Evolutionary conservation across 1,140 invertebrate genomes (phyloP).

Genomic region (Drosophila gunungcola): DNA sequence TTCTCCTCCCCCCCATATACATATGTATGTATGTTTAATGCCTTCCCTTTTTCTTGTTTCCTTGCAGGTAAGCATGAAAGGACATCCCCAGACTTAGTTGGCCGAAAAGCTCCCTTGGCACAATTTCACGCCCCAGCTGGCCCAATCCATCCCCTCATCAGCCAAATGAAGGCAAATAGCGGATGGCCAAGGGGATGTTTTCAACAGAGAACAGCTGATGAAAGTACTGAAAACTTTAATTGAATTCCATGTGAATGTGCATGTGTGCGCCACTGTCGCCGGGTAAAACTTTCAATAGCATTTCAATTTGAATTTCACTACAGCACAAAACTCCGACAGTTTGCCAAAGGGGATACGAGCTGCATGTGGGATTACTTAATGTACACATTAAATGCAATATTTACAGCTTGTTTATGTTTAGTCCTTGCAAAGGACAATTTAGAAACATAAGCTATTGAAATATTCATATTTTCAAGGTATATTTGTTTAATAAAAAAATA

Average conservation of each 20-base stretch:
- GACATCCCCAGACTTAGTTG: slow-evolving; percentile 9
- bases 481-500: no score
- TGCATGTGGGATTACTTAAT: not conserved
- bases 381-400: slow-evolving; percentile 3
- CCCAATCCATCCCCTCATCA: slow-evolving; percentile 17
- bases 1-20: not conserved
- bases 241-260: slow-evolving; percentile 57
- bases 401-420: not conserved
- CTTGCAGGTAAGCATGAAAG: slow-evolving; percentile 62
- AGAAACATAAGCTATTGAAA: no score
- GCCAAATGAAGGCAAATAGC: slow-evolving; percentile 58
- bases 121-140: slow-evolving; percentile 64
- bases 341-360: not conserved
- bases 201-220: slow-evolving; percentile 46
- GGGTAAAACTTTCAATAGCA: slow-evolving; percentile 66
- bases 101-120: slow-evolving; percentile 34
- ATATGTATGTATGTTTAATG: slow-evolving; percentile 28
- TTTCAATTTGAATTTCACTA: slow-evolving; percentile 57
- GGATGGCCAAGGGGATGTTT: slow-evolving; percentile 29
- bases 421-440: not conserved
- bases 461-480: no score
- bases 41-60: slow-evolving; percentile 23
- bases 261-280: slow-evolving; percentile 31
- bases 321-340: slow-evolving; percentile 6
- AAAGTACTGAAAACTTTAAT: slow-evolving; percentile 74